A percentile compares a stretch with the other conserved stretches of the same genome.
These are phyloP conservation scores for Clostera curtula DNA, from an alignment of 2,888 invertebrate species.

Conservation along the genomic window DNA sequence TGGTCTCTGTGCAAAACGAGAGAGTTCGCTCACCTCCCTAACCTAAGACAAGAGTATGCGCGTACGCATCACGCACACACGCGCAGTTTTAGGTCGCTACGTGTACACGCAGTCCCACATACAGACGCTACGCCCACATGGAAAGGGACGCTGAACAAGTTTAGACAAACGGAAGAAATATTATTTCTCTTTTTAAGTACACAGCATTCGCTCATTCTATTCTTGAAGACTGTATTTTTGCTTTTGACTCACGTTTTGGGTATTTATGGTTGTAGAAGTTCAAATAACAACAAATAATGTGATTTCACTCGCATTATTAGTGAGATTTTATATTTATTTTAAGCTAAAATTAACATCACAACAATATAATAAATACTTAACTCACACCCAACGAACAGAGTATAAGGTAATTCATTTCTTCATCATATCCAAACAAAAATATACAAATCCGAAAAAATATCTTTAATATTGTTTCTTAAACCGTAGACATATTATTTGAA, in stretches of 20 bases:
- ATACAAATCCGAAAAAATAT: too few species aligned
- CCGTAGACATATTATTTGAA: too few species aligned
- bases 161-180: conserved; percentile 74
- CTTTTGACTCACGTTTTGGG: conserved; percentile 15
- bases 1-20: conserved; percentile 56
- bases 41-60: conserved; percentile 69
- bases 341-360: too few species aligned
- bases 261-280: conserved; percentile 5
- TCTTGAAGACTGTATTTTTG: conserved; percentile 29
- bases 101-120: conserved; percentile 30
- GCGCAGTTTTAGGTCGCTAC: conserved; percentile 39
- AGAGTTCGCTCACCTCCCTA: conserved; percentile 74
- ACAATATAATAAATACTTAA: too few species aligned
- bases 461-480: too few species aligned
- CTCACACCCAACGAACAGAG: too few species aligned
- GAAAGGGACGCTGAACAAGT: conserved; percentile 56
- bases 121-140: conserved; percentile 40
- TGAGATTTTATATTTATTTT: too few species aligned
- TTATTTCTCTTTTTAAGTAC: conserved; percentile 70
- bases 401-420: too few species aligned
- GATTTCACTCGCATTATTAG: too few species aligned
- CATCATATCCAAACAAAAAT: too few species aligned
- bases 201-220: conserved; percentile 47
- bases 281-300: conserved; percentile 8
- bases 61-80: conserved; percentile 55